Base-by-base conservation (phyloP, 1,140 invertebrate species). In the Trachelipus rathkii region DNA sequence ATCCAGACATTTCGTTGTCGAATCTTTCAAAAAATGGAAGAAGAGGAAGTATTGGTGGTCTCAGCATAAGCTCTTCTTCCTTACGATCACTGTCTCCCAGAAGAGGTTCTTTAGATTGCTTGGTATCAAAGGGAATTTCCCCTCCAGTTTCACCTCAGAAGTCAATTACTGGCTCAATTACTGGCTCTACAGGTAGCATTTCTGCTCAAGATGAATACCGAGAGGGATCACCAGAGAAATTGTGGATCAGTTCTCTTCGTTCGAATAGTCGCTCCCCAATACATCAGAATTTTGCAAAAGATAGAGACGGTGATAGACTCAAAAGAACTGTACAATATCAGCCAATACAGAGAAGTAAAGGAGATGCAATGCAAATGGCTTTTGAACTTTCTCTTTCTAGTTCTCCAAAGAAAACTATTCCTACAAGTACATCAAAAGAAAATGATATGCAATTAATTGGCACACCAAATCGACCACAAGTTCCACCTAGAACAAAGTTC, bases 261-360 rank as follows among this genome's bases (percentile, higher is more conserved):
- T 83, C 87, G 15, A 75, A 76, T 21, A 9, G 45, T 24, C 68
- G 60, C 33, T 44, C 33, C 33, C 50, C 50, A 3, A 19, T 19
- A 19, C 50, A 2, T 21, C 19, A 70, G 4, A 23, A 21, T 11
- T 15, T 76, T 73, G 15, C 80, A 75, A 68, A 82, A 78, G 81
- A 83, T 77, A 53, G 82, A 78, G 68, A 81, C 10, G 80, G 81
- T 44, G 82, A 82, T 67, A 77, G 76, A 43, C 75, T 90, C n/a
- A 90, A 90, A 81, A 87, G 87, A 66, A 88, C 88, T 50, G 87
- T 88, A 0, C 88, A 89, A 71, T 90, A 90, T 76, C 86, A 87
- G 74, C 86, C 86, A 24, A 84, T 84, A 8, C 73, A 85, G 83
- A 78, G 84, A 71, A 81, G 82, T 15, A 83, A 84, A 82, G 82